Conservation (phyloP, 2,797 vertebrate species). For the Diglossa cyanea region DNA sequence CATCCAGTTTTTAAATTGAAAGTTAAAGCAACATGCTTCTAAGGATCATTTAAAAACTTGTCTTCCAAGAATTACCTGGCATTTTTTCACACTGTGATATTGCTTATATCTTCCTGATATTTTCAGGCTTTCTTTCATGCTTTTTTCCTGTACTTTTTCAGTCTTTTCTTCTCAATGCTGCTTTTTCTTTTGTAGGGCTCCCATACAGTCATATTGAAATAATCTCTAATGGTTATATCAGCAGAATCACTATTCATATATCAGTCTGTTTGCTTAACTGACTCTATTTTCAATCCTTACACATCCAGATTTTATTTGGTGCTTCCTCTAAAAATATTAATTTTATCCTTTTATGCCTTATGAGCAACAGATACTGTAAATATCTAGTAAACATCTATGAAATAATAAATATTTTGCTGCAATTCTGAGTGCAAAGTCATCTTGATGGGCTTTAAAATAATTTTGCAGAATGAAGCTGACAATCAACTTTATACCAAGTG, state of each 20-base stretch:
- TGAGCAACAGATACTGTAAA: neutral
- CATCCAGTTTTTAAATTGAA: neutral
- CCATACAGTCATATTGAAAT: neutral
- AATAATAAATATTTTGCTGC: neutral
- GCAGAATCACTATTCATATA: neutral
- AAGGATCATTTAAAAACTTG: neutral
- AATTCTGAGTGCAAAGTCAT: neutral
- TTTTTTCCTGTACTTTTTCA: neutral
- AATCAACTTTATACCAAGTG: neutral
- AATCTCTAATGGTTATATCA: fast-evolving
- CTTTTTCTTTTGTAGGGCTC: neutral
- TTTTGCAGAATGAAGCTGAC: neutral
- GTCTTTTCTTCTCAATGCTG: neutral
- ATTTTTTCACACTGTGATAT: neutral
- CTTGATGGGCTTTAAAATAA: neutral
- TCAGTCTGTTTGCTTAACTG: neutral
- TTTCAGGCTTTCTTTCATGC: neutral
- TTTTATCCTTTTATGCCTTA: neutral
- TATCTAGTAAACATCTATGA: neutral
- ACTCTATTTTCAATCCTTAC: neutral
- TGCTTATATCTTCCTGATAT: neutral
- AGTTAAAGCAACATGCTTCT: neutral
- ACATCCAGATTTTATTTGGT: neutral
- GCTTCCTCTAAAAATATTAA: neutral
- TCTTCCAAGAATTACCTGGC: neutral